Evolutionary conservation across 2,113 vertebrate species (phyloP).

Genomic region (Canis aureus): DNA sequence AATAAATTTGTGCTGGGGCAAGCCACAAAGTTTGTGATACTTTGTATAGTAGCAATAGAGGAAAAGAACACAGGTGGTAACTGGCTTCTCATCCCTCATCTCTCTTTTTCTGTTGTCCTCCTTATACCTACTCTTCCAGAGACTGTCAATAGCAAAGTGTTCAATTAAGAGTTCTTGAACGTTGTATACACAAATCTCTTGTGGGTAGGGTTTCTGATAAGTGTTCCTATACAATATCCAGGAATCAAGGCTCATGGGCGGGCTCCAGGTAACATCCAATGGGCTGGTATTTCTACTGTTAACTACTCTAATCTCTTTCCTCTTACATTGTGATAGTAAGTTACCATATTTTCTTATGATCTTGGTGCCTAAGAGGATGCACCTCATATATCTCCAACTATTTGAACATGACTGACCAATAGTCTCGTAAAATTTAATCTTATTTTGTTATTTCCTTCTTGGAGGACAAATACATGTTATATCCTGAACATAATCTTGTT

Average conservation of each 20-base stretch:
- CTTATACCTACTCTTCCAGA: background rate
- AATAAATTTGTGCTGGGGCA: background rate
- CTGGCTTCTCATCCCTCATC: background rate
- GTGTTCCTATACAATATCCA: background rate
- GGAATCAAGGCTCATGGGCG: background rate
- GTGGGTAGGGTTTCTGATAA: background rate
- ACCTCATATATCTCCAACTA: background rate
- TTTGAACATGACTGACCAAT: background rate
- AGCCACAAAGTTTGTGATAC: background rate
- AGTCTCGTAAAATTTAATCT: background rate
- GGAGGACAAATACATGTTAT: background rate
- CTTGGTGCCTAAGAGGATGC: background rate
- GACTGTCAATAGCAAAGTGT: background rate
- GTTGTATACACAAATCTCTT: background rate
- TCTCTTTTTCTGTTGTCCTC: background rate
- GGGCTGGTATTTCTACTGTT: background rate
- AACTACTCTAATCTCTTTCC: background rate
- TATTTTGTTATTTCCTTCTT: background rate
- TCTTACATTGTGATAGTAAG: background rate
- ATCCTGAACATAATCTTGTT: background rate
- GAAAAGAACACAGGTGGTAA: background rate
- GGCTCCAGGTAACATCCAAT: background rate
- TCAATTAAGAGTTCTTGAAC: background rate
- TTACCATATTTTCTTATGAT: background rate
- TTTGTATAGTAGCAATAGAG: background rate